A percentile compares a stretch with the other conserved stretches of the same genome.
Evolutionary conservation across 1,140 invertebrate genomes (phyloP).

Genomic region (Tigriopus japonicus): DNA sequence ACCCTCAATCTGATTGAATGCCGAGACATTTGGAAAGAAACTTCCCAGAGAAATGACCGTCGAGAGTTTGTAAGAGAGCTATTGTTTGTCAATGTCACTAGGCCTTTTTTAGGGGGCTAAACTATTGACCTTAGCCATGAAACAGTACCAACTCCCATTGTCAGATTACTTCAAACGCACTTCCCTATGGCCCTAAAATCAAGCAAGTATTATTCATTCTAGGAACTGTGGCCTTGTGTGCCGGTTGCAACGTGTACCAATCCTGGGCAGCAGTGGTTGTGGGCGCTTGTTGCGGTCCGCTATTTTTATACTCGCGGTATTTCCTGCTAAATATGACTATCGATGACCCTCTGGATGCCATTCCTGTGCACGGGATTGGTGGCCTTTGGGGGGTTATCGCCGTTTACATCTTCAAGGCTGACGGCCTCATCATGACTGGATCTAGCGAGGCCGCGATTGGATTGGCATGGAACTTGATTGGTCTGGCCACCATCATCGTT

Average conservation of each 20-base stretch:
- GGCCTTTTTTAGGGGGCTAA: too few relatives aligned
- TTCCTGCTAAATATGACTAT: constrained; percentile 25
- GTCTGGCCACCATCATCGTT: constrained; percentile 26
- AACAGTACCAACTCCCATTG: too few relatives aligned
- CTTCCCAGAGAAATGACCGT: too few relatives aligned
- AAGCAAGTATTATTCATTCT: constrained; percentile 6
- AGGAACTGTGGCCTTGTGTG: constrained; percentile 30
- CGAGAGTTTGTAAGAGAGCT: too few relatives aligned
- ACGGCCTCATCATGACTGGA: constrained; percentile 21
- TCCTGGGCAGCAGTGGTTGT: constrained; percentile 28
- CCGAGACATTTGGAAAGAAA: too few relatives aligned
- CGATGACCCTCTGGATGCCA: constrained; percentile 38
- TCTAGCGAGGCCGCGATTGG: constrained; percentile 17
- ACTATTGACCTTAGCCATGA: too few relatives aligned
- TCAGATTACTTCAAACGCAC: too few relatives aligned
- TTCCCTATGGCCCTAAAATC: too few relatives aligned
- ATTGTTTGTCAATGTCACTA: too few relatives aligned
- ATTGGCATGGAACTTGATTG: constrained; percentile 30
- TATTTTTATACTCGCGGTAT: constrained; percentile 25
- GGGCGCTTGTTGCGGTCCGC: constrained; percentile 26
- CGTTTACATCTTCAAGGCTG: constrained; percentile 24
- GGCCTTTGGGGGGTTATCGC: constrained; percentile 35
- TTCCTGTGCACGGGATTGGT: constrained; percentile 36
- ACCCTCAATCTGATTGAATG: too few relatives aligned
- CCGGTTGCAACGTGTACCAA: constrained; percentile 28